A percentile compares a stretch with the other conserved stretches of the same genome.
phyloP scores from a whole-genome alignment of 92 coral and sea anemone genomes.

The Bergia puertoricense region DNA sequence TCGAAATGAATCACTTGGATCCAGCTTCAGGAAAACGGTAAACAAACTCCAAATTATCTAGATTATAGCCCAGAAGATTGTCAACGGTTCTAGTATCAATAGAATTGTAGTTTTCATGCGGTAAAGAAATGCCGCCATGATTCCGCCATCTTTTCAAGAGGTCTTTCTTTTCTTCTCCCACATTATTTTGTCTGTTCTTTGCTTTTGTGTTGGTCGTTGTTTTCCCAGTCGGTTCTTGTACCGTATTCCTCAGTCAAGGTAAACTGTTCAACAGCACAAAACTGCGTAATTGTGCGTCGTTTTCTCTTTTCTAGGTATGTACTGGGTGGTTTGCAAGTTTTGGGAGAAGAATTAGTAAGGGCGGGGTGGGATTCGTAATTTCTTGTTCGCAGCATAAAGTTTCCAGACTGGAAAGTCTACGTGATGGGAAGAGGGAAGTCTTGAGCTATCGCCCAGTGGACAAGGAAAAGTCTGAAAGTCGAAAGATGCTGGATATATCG shows the following conservation, averaged over 20 bases:
- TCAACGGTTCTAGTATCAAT: conserved; percentile 15
- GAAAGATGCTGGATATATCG: conserved; percentile 5
- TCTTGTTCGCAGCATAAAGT: conserved; percentile 23
- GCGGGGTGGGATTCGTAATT: background rate
- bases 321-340: background rate
- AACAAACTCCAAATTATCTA: conserved; percentile 31
- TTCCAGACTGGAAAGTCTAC: background rate
- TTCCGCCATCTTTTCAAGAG: background rate
- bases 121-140: background rate
- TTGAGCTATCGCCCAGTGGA: background rate
- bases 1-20: conserved; percentile 41
- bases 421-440: background rate
- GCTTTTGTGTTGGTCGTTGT: background rate
- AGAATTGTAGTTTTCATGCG: background rate
- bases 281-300: background rate
- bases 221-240: background rate
- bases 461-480: background rate
- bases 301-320: background rate
- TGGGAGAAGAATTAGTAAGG: background rate
- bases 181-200: background rate
- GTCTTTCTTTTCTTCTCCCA: background rate
- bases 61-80: conserved; percentile 7
- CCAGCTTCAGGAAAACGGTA: conserved; percentile 46
- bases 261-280: background rate
- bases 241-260: background rate